phyloP scores from a whole-genome alignment of 2,797 vertebrate species.

The Manis pentadactyla region DNA sequence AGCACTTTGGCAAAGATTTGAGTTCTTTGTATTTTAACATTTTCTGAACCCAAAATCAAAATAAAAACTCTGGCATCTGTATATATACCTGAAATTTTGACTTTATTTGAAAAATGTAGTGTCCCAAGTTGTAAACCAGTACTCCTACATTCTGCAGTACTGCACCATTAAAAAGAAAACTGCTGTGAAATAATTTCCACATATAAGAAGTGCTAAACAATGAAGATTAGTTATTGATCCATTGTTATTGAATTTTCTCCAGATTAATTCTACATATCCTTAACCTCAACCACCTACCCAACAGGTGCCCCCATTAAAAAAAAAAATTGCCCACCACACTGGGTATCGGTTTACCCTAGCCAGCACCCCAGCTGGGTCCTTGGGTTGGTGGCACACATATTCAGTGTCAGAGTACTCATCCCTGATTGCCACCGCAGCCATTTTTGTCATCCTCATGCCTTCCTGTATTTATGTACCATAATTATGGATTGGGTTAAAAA shows the following conservation, averaged over 20 bases:
- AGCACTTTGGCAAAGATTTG: constrained; percentile 23
- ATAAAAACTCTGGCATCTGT: not conserved
- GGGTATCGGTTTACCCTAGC: not conserved
- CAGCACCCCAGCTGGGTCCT: not conserved
- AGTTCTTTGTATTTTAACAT: constrained; percentile 8
- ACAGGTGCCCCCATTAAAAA: not conserved
- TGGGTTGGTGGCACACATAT: not conserved
- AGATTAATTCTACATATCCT: not conserved
- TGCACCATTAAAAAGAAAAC: not conserved
- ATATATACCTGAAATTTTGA: not conserved
- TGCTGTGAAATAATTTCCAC: not conserved
- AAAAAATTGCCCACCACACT: not conserved
- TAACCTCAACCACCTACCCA: not conserved
- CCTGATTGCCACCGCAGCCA: too few species aligned
- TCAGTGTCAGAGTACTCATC: not conserved
- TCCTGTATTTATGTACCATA: not conserved
- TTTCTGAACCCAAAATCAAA: constrained; percentile 50
- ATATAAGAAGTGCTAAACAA: not conserved
- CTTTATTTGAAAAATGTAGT: not conserved
- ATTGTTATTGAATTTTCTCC: not conserved
- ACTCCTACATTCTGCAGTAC: not conserved
- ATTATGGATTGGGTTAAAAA: not conserved
- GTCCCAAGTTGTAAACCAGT: not conserved
- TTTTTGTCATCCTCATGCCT: not conserved
- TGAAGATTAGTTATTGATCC: not conserved